Base-by-base conservation (phyloP, 2,113 vertebrate species). In the Ceratotherium simum region DNA sequence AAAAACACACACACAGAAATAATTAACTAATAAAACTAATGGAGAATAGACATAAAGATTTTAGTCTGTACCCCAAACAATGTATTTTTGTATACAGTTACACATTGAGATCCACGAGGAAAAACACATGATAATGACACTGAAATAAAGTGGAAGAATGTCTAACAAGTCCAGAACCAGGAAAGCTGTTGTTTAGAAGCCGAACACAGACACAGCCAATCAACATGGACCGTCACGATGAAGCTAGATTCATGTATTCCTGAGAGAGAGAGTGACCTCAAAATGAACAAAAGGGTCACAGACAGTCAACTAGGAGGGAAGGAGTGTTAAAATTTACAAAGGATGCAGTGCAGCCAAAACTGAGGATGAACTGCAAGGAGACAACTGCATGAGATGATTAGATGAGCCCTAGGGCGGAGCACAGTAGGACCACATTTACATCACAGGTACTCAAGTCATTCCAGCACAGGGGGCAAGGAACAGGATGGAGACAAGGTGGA, bases 391-490 rank as follows among this genome's bases (percentile, higher is more conserved):
- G 9, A 69, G 36, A 17, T 13, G 89, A 46, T 33, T 13, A 10
- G 25, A 6, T 4, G 1, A 2, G 18, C 78, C 21, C 18, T 1
- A 27, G 39, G 54, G 39, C 5, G 3, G 51, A 27, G 23, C 25
- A 17, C 27, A 29, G 6, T 1, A 21, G n/a, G 70, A 27, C 16
- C 17, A 7, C 0, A 4, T 23, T 29, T 20, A 58, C 9, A 31
- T 31, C 90, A 80, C 92, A 86, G 17, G 2, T 4, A 54, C 21
- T 6, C 16, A 42, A 67, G 83, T 56, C 12, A 82, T 91, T 94
- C 81, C 76, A 25, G 18, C 0, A 31, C n/a, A 76, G 8, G 51
- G 14, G 60, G 80, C 69, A 96, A 90, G 89, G 70, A 83, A 91
- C n/a, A 69, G 36, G 51, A 67, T 8, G 48, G 93, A 72, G 69